Percentiles rank a stretch among this genome's conserved stretches.
Conservation (phyloP, 2,888 invertebrate genomes). For the Nomada goodeniana region DNA sequence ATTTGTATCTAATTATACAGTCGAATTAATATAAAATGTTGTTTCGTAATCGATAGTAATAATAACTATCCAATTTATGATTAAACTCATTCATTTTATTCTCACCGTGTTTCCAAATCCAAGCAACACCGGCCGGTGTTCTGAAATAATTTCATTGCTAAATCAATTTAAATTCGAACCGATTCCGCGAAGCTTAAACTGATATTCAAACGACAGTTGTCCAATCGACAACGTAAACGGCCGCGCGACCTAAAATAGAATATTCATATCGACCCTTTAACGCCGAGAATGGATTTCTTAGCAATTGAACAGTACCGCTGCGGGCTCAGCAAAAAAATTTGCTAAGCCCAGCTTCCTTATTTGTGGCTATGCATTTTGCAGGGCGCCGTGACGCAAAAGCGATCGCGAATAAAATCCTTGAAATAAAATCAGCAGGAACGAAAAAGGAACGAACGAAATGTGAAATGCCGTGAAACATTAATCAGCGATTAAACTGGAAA, state of each 20-base stretch:
- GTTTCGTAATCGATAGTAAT: too few species aligned
- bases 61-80: too few species aligned
- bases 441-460: background rate
- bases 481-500: background rate
- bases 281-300: slow-evolving; percentile 23
- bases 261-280: slow-evolving; percentile 20
- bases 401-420: background rate
- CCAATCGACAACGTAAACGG: slow-evolving; percentile 8
- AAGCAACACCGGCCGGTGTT: too few species aligned
- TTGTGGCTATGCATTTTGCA: slow-evolving; percentile 10
- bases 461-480: background rate
- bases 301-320: slow-evolving; percentile 15
- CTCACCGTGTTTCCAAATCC: too few species aligned
- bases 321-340: slow-evolving; percentile 14
- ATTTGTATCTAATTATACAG: too few species aligned
- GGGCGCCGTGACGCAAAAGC: background rate
- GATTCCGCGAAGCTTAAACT: background rate
- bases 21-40: too few species aligned
- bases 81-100: too few species aligned
- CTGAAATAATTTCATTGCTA: too few species aligned
- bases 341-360: slow-evolving; percentile 2
- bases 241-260: background rate
- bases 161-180: background rate
- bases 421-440: background rate
- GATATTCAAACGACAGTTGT: background rate